Base-by-base conservation (phyloP, 1,140 invertebrate genomes). In the Papilio polytes region DNA sequence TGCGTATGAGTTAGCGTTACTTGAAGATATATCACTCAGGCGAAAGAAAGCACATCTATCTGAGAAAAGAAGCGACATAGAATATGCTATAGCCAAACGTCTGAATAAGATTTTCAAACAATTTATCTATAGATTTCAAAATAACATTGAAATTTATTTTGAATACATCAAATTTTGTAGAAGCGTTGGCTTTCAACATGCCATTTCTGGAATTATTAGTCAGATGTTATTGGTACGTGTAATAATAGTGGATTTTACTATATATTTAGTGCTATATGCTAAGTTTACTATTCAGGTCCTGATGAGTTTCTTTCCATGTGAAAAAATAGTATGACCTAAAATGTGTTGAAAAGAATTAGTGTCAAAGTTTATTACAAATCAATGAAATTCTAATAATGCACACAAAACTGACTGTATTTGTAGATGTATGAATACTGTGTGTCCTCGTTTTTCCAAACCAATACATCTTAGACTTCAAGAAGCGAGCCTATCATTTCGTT, bases 161-260 rank as follows among this genome's bases (percentile, higher is more conserved):
- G 96, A 96, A 46, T 96, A 97, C 85, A 96, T 98, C 77, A 96
- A 97, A 83, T 98, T 97, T 92, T 97, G 96, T 84, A 96, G 96
- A 86, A 95, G 96, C 88, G 95, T 97, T 87, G 97, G 96, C 20
- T 95, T 95, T 86, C 83, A 88, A 73, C 81, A 90, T 79, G 89
- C 89, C 44, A 84, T 95, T 8, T 94, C 94, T 31, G 88, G 88
- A 41, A 94, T 94, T 70, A 92, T 95, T 83, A 91, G 90, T 22
- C 88, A 94, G 85, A 94, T 95, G 91, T 85, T 95, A 77, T 94
- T 95, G 91, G 94, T 94, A 86, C n/a, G n/a, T n/a, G n/a, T n/a
- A n/a, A n/a, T n/a, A n/a, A n/a, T n/a, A 66, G 79, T 81, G 36
- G 1, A 66, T 4, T 26, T 44, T 31, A 15, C 2, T n/a, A 18